Evolutionary conservation across 53 echinoderm and acorn worm species (phyloP), one percentile per base, ranked within the genome.

Genomic region (Luidia sarsii): DNA sequence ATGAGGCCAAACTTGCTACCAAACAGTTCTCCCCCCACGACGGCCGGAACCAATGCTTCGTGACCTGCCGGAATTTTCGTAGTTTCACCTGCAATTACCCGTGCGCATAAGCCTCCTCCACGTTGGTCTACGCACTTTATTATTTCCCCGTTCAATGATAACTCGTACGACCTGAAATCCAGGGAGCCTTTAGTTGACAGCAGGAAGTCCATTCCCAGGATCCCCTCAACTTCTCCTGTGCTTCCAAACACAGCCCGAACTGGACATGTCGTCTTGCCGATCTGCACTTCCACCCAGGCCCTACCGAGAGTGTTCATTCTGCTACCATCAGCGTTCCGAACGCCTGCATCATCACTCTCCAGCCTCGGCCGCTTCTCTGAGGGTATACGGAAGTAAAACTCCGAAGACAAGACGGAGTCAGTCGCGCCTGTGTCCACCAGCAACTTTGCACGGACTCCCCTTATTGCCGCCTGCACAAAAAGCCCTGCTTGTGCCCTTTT

Each of bases 371-470:
- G 67, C 6, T 82, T 82, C 45, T 41, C 68, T 35, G 15, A 21
- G 50, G 85, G 50, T 15, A 75, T 75, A 4, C 25, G 35, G 39
- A 62, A 62, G 46, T 85, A 85, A 20, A 85, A 15, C 37, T 60
- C 33, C 16, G 85, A 71, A 3, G 85, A 85, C 53, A 85, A 34
- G 8, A 85, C 51, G 15, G 85, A 63, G 41, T 84, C 84, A 4
- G 71, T 71, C 4, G 84, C 84, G 15, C 84, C 73, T 2, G 64
- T 73, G 45, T 84, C 84, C 20, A 73, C 84, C 64, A 72, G 50
- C 14, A 84, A 18, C 24, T 45, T 71, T 8, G 50, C 64, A 23
- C 61, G 60, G 16, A 72, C 48, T 55, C 84, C 84, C 38, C 72
- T 50, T 30, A 84, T 35, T 9, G 21, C 34, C 28, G 62, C 73